These are phyloP conservation scores for Balearica regulorum DNA, from an alignment of 2,797 vertebrate genomes.

Conservation along the genomic window DNA sequence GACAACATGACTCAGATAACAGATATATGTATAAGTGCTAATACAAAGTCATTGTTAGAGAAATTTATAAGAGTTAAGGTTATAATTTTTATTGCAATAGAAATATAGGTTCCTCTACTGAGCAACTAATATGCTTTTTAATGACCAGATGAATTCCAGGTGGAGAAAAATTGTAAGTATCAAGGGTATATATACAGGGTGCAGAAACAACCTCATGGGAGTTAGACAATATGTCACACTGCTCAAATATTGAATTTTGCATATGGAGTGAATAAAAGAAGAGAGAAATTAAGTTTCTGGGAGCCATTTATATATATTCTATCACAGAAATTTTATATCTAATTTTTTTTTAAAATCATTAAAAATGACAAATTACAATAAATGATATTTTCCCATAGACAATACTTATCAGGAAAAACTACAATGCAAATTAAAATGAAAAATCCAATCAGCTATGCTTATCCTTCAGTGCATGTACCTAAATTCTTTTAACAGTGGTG, in stretches of 20 bases:
- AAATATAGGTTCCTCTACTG: neutral
- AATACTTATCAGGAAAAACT: neutral
- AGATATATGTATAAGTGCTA: neutral
- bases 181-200: neutral
- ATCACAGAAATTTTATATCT: neutral
- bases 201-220: neutral
- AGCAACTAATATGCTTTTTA: neutral
- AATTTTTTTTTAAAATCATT: neutral
- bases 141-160: neutral
- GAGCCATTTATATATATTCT: neutral
- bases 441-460: neutral
- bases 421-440: neutral
- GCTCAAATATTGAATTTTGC: neutral
- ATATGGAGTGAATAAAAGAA: neutral
- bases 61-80: neutral
- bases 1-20: neutral
- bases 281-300: neutral
- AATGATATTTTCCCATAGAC: neutral
- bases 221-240: neutral
- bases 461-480: neutral
- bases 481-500: neutral
- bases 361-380: neutral
- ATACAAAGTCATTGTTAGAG: neutral
- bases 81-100: neutral
- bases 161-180: neutral